Evolutionary conservation across 2,113 vertebrate genomes (phyloP), one percentile per base, ranked within the genome.

Genomic region (Scophthalmus maximus): DNA sequence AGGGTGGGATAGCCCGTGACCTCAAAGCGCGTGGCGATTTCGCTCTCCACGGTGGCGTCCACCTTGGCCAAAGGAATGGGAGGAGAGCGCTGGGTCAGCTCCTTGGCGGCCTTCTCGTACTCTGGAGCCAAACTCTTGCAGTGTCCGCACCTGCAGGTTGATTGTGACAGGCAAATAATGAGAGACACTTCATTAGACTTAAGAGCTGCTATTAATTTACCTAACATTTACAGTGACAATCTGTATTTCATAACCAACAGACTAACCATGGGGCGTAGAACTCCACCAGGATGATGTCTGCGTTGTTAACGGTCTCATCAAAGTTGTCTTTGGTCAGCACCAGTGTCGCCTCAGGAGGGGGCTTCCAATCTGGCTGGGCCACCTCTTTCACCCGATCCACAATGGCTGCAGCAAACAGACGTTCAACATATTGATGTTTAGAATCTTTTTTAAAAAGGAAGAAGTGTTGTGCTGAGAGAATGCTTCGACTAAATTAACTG

Each of bases 181-280:
- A 11, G n/a, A n/a, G n/a, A n/a, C n/a, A n/a, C n/a, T n/a, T n/a
- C n/a, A n/a, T n/a, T n/a, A n/a, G n/a, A 36, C 2, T 36, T 5
- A 14, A 11, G 20, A 5, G 17, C 34, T 0, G 3, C 56, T 30
- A 1, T 42, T 36, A 11, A 55, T 46, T 34, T 46, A 11, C 6
- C 17, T 8, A 10, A 14, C 8, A 17, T 46, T 7, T 25, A 53
- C 29, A 18, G 15, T 7, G n/a, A 12, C 11, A 51, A 42, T 53
- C 12, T 6, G n/a, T n/a, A n/a, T n/a, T n/a, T n/a, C n/a, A n/a
- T n/a, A n/a, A n/a, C n/a, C n/a, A n/a, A n/a, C n/a, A n/a, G 9
- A 70, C 95, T 92, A 90, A 99, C 98, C 98, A 99, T 0, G 98
- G 98, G 51, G 98, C 98, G n/a, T 98, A 99, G 74, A 99, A 99